Percentiles rank a stretch among this genome's conserved stretches.
Evolutionary conservation across 2,888 invertebrate species (phyloP).

Genomic region (Tachina lurida): DNA sequence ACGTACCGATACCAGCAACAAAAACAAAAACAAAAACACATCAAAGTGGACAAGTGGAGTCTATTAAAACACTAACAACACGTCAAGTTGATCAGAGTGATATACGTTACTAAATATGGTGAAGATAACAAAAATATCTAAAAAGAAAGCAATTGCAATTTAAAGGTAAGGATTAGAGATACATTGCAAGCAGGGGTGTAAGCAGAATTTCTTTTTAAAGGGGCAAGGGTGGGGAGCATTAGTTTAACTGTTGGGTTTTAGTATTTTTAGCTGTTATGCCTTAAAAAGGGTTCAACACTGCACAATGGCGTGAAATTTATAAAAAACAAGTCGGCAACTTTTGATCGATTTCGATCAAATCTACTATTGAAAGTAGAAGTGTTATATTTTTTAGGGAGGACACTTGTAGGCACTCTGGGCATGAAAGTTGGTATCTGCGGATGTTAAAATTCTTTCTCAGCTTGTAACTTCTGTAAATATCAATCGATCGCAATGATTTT

Average conservation of each 20-base stretch:
- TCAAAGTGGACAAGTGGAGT: constrained; percentile 76
- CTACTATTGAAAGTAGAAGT: no score
- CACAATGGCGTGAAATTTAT: no score
- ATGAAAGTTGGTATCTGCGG: no score
- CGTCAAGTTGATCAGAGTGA: constrained; percentile 77
- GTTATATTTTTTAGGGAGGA: no score
- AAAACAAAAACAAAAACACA: constrained; percentile 42
- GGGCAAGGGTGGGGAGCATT: neutral
- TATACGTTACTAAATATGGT: constrained; percentile 76
- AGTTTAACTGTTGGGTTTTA: neutral
- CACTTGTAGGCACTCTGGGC: no score
- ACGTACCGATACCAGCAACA: constrained; percentile 13
- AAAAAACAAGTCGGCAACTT: no score
- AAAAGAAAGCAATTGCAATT: constrained; percentile 62
- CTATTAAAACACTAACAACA: constrained; percentile 79
- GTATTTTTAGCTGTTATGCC: no score
- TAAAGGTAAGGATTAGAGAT: constrained; percentile 35
- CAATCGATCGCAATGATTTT: no score
- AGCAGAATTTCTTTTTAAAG: neutral
- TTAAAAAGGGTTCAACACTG: no score
- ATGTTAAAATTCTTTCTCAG: no score
- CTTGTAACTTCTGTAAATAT: no score
- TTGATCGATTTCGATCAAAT: no score
- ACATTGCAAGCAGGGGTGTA: constrained; percentile 58
- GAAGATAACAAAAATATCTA: constrained; percentile 37